Evolutionary conservation across 23 tunicate genomes (phyloP).

Genomic region (Trididemnum nubilum): DNA sequence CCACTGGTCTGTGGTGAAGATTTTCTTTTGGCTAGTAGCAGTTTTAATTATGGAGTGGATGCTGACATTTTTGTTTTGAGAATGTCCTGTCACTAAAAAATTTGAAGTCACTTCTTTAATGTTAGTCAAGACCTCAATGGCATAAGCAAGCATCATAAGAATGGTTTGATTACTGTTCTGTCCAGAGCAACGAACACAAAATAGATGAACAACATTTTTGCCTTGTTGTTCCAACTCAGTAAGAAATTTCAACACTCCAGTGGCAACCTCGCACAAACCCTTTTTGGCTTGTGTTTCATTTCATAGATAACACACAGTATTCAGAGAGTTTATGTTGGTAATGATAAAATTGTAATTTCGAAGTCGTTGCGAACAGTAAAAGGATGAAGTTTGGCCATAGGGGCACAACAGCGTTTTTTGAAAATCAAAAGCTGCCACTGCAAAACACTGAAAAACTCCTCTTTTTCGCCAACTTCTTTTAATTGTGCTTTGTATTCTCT

Average conservation of each 20-base stretch:
- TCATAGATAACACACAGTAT: slow-evolving; percentile 24
- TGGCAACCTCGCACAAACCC: slow-evolving; percentile 31
- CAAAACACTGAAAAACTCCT: background rate
- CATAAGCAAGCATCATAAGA: background rate
- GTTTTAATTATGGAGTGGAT: slow-evolving; percentile 22
- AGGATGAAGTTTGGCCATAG: background rate
- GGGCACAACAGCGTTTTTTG: slow-evolving; percentile 9
- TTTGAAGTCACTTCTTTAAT: slow-evolving; percentile 19
- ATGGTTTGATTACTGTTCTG: slow-evolving; percentile 23
- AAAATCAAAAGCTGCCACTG: slow-evolving; percentile 5
- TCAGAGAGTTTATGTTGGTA: slow-evolving; percentile 10
- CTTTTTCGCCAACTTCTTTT: background rate
- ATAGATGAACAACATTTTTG: slow-evolving; percentile 9
- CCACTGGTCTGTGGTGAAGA: background rate
- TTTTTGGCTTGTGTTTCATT: slow-evolving; percentile 32
- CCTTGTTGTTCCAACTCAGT: background rate
- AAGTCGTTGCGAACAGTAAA: background rate
- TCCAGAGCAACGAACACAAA: slow-evolving; percentile 27
- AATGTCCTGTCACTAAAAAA: slow-evolving; percentile 38
- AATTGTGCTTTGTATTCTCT: background rate
- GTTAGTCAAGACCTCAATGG: background rate
- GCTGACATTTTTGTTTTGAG: slow-evolving; percentile 39
- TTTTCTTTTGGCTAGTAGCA: background rate
- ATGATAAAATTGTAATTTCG: slow-evolving; percentile 20
- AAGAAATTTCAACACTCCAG: slow-evolving; percentile 29